Evolutionary conservation across 2,113 vertebrate species (phyloP), one percentile per base, ranked within the genome.

Genomic region (Platichthys flesus): DNA sequence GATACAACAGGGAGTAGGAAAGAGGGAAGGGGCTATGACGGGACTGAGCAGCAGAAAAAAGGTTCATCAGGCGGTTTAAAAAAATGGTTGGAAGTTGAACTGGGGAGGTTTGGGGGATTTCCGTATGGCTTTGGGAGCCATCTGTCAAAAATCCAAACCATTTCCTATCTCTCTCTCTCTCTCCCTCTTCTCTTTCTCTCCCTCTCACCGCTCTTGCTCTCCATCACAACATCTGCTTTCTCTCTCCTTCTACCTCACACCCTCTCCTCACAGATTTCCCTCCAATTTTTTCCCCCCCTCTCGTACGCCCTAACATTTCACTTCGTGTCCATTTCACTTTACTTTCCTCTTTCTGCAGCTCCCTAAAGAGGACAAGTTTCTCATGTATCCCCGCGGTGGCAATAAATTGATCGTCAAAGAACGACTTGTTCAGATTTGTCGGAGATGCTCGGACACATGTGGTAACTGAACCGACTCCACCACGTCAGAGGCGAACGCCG

Each of bases 131-230:
- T 88, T 79, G 49, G 68, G 70, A 89, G 77, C 87, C 87, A 90
- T 89, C 85, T 84, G 85, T 89, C 89, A 92, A 91, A 87, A 92
- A 93, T 93, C 85, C 69, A 79, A 91, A 93, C 89, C 87, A 91
- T 94, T 94, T 94, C 92, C 92, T 86, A 82, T 87, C 85, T 72
- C 54, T 37, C 77, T 71, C 77, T 31, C 74, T 90, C 82, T 72
- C 58, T 60, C 78, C 56, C 61, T 59, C 58, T 72, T 59, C 58
- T 67, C 75, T 61, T n/a, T n/a, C 31, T 18, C 61, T 58, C 37
- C 45, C 66, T 60, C 64, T 45, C 61, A 5, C 37, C 20, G 26
- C 55, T 64, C 54, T 76, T 37, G 0, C 57, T 83, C 81, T 81
- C 81, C 67, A 57, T 80, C 76, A 37, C 35, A 84, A 88, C 89